These are phyloP conservation scores for Darevskia mixta DNA, from an alignment of 2,797 vertebrate species.

Conservation along the genomic window DNA sequence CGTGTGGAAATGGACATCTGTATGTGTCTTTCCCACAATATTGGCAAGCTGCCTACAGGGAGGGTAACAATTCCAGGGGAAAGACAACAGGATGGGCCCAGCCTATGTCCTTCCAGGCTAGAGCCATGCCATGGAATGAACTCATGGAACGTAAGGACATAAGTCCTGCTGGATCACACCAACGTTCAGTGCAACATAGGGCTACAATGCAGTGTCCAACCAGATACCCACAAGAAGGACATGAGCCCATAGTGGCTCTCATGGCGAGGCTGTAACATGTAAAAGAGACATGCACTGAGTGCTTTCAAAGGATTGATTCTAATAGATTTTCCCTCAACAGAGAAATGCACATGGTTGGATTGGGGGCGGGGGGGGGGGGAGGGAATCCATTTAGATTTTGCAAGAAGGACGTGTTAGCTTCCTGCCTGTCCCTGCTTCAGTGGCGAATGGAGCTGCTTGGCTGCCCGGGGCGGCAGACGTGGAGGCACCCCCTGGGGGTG, in stretches of 20 bases:
- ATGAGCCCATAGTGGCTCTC: background rate
- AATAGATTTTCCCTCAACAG: background rate
- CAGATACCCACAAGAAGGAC: background rate
- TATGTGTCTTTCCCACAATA: background rate
- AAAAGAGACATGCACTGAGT: background rate
- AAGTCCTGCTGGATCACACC: background rate
- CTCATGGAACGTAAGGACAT: background rate
- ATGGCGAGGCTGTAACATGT: background rate
- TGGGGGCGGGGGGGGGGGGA: too few species aligned
- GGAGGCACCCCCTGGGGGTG: too few species aligned
- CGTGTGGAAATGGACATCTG: background rate
- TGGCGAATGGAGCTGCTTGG: too few species aligned
- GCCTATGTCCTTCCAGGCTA: background rate
- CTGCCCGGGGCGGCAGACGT: too few species aligned
- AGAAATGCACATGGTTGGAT: too few species aligned
- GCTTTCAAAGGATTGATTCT: background rate
- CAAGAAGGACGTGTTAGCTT: background rate
- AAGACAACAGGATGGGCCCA: background rate
- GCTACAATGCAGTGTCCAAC: background rate
- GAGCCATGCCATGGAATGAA: background rate
- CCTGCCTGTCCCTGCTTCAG: too few species aligned
- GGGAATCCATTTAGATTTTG: background rate
- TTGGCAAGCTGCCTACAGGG: background rate
- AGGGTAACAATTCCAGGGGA: background rate
- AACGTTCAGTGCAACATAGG: background rate